Percentiles rank a stretch among this genome's conserved stretches.
phyloP scores from a whole-genome alignment of 2,888 invertebrate genomes.

The Eilema caniola region DNA sequence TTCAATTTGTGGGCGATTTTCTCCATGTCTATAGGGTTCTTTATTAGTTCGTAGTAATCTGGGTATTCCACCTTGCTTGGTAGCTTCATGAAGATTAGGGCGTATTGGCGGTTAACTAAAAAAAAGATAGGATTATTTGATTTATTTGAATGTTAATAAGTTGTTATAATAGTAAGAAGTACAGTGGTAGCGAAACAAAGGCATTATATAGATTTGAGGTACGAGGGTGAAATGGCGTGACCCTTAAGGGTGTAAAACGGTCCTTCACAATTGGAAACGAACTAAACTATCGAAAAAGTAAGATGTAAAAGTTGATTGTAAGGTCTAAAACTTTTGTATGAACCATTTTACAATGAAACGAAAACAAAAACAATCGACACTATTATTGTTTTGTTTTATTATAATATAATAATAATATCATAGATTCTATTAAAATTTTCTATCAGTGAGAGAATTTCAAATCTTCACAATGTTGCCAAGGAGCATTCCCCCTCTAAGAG shows the following conservation, averaged over 20 bases:
- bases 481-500: too few relatives aligned
- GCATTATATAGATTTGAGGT: background rate
- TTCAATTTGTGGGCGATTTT: conserved; percentile 95
- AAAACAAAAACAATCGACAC: too few relatives aligned
- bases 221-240: background rate
- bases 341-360: too few relatives aligned
- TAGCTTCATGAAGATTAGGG: conserved; percentile 97
- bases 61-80: conserved; percentile 98
- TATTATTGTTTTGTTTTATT: too few relatives aligned
- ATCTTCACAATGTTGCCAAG: too few relatives aligned
- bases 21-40: conserved; percentile 98
- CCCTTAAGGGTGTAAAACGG: background rate
- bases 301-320: too few relatives aligned
- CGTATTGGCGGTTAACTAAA: conserved; percentile 94
- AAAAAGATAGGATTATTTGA: background rate
- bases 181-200: background rate
- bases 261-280: background rate
- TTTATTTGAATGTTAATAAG: too few relatives aligned
- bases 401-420: too few relatives aligned
- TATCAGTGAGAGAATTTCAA: too few relatives aligned
- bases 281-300: background rate
- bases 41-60: conserved; percentile 98
- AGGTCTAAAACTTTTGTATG: too few relatives aligned
- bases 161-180: background rate
- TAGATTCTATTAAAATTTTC: too few relatives aligned